Evolutionary conservation across 1,140 invertebrate species (phyloP), one percentile per base, ranked within the genome.

Genomic region (Eurosta solidaginis): DNA sequence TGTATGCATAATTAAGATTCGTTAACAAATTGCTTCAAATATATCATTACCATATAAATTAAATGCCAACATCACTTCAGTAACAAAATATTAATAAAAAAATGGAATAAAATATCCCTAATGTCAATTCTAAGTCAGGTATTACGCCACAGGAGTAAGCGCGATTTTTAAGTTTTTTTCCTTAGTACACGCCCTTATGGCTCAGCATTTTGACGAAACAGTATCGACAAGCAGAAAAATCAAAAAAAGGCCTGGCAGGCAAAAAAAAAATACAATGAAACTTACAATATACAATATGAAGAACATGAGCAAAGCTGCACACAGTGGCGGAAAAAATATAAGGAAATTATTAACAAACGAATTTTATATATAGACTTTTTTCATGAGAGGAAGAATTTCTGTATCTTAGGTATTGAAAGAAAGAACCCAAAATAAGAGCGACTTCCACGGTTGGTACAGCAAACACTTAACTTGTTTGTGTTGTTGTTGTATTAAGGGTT

Each of bases 151-250:
- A 68, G 59, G 59, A 68, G 33, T 68, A 10, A 40, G 27, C 59
- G 40, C 59, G 59, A 42, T 40, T 22, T 68, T 33, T 68, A n/a
- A n/a, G n/a, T n/a, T n/a, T n/a, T n/a, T n/a, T n/a, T n/a, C n/a
- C n/a, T n/a, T 36, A 20, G 40, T 68, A 14, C 59, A 68, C 59
- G 40, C 59, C 59, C 59, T 68, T 40, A 68, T 68, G 59, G 59
- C 33, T 68, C 59, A 68, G 59, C 33, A 40, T 5, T 20, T 68
- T 68, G 59, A 42, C 59, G 22, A 68, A 7, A 40, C 29, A 68
- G n/a, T 40, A 42, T 20, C n/a, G 59, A 40, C 59, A 68, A n/a
- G n/a, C 59, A 68, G 33, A 42, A 68, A 68, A 36, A n/a, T n/a
- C n/a, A n/a, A n/a, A 2, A n/a, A 17, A 68, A n/a, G 7, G 33